Evolutionary conservation across 2,113 vertebrate genomes (phyloP).

Genomic region (Actenoides hombroni): DNA sequence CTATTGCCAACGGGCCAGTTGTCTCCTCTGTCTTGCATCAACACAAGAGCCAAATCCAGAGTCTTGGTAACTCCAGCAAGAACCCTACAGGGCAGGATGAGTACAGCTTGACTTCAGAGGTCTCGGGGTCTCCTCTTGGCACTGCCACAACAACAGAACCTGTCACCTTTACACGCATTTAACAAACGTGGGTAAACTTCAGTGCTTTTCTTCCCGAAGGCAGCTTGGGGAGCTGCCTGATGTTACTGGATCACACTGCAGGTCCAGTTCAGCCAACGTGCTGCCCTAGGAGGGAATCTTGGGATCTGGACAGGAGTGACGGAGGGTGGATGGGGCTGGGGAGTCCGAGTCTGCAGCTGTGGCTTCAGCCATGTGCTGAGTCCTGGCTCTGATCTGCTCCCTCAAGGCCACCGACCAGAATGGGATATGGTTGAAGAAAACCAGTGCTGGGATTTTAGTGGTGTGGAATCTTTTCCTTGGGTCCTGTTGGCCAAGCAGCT

Average conservation of each 20-base stretch:
- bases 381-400: neutral
- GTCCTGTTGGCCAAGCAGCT: neutral
- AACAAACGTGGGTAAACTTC: neutral
- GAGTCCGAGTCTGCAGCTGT: neutral
- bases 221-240: neutral
- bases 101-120: fast-evolving
- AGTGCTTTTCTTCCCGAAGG: neutral
- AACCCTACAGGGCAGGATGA: neutral
- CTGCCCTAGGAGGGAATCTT: neutral
- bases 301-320: neutral
- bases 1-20: neutral
- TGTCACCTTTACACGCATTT: fast-evolving
- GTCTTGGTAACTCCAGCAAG: neutral
- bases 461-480: neutral
- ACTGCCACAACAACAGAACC: neutral
- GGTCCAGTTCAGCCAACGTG: fast-evolving
- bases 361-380: neutral
- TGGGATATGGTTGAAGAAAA: neutral
- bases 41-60: neutral
- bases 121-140: neutral
- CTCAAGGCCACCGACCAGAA: fast-evolving
- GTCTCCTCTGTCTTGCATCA: neutral
- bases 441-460: neutral
- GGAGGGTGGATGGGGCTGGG: neutral
- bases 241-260: neutral